Evolutionary conservation across 2,888 invertebrate genomes (phyloP).

Genomic region (Hetaerina titia): DNA sequence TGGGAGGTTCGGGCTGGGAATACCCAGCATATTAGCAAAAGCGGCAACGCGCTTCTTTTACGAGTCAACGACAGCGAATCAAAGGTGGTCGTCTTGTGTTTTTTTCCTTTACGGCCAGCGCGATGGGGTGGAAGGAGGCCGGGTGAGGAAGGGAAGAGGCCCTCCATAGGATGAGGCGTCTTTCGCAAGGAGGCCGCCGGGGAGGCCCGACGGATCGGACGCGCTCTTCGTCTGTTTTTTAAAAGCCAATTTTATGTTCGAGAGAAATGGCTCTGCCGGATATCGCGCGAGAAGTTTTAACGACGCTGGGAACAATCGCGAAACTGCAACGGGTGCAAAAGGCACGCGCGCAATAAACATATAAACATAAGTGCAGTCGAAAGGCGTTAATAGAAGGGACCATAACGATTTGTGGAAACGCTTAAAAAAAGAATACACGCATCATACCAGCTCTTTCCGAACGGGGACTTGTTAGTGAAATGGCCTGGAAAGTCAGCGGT

Average conservation of each 20-base stretch:
- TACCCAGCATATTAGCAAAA: neutral
- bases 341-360: slow-evolving; percentile 30
- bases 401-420: neutral
- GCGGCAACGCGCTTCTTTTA: neutral
- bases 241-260: neutral
- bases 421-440: neutral
- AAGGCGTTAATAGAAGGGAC: neutral
- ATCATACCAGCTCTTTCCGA: neutral
- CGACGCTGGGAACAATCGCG: neutral
- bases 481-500: neutral
- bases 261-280: neutral
- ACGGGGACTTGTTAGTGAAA: neutral
- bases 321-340: slow-evolving; percentile 29
- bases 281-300: slow-evolving; percentile 3
- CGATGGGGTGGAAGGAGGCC: neutral
- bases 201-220: neutral
- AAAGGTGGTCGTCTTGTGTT: neutral
- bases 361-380: neutral
- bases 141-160: neutral
- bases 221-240: neutral
- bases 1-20: neutral
- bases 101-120: neutral
- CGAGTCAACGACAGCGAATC: slow-evolving; percentile 21
- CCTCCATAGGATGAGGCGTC: neutral
- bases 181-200: neutral